These are phyloP conservation scores for Oceanodroma tethys DNA, from an alignment of 2,113 vertebrate species.

Conservation along the genomic window DNA sequence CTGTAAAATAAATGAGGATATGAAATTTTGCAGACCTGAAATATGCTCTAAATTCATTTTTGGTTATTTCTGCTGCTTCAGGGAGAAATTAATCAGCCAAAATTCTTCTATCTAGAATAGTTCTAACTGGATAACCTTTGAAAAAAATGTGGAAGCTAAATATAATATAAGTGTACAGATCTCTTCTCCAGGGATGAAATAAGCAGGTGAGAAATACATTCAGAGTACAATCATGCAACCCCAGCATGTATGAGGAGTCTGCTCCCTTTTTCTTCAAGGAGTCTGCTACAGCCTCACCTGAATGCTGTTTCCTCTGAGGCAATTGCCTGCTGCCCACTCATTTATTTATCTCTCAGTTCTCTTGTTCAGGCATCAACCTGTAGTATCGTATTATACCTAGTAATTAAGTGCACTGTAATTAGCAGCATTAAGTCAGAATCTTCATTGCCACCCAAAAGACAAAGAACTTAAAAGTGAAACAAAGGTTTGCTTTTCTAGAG, in stretches of 20 bases:
- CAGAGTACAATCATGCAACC: background rate
- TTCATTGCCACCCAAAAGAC: background rate
- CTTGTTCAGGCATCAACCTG: background rate
- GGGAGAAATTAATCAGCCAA: background rate
- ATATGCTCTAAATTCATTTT: background rate
- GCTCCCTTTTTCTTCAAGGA: background rate
- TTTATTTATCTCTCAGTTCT: background rate
- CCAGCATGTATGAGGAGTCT: background rate
- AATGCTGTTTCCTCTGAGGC: background rate
- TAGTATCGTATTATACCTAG: background rate
- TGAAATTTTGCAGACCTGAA: background rate
- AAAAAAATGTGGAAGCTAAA: background rate
- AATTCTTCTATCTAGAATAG: background rate
- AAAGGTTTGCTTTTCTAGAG: background rate
- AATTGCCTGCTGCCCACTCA: background rate
- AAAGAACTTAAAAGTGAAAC: background rate
- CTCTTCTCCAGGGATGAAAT: background rate
- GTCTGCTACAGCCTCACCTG: background rate
- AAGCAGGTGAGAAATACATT: background rate
- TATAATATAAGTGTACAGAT: background rate
- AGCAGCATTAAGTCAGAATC: background rate
- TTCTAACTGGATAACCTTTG: background rate
- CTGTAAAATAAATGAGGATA: background rate
- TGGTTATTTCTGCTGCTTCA: background rate
- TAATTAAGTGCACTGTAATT: background rate